phyloP scores from a whole-genome alignment of 2,113 vertebrate genomes.

The Malurus cyaneus region DNA sequence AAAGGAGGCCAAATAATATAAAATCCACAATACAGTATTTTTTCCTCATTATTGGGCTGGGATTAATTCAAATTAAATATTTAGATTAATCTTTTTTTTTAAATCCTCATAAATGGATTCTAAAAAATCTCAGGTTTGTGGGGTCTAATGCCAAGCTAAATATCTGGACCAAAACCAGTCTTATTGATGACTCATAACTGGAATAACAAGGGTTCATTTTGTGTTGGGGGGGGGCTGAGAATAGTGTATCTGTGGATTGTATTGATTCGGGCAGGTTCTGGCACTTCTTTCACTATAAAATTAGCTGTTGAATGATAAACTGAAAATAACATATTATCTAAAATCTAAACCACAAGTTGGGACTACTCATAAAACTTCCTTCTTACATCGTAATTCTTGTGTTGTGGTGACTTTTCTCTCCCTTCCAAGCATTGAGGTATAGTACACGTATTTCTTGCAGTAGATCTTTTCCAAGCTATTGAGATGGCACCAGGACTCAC shows the following conservation, averaged over 20 bases:
- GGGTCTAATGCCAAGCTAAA: not conserved
- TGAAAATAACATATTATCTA: not conserved
- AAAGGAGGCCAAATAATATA: not conserved
- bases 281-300: not conserved
- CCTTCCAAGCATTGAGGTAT: not conserved
- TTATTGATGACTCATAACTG: not conserved
- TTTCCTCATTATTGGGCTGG: not conserved
- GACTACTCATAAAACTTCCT: not conserved
- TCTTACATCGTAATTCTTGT: not conserved
- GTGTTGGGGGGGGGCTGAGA: not conserved
- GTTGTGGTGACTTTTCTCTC: not conserved
- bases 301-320: not conserved
- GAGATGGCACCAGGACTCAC: not conserved
- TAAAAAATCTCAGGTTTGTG: not conserved
- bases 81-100: not conserved
- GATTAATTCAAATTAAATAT: not conserved
- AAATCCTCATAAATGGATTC: not conserved
- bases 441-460: not conserved
- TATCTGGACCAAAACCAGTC: not conserved
- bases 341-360: not conserved
- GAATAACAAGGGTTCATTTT: not conserved
- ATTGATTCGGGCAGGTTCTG: not conserved
- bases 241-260: not conserved
- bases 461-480: not conserved
- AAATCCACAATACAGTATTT: not conserved